A percentile compares a stretch with the other conserved stretches of the same genome.
phyloP scores from a whole-genome alignment of 1,140 invertebrate genomes.

The Dendrolimus kikuchii region DNA sequence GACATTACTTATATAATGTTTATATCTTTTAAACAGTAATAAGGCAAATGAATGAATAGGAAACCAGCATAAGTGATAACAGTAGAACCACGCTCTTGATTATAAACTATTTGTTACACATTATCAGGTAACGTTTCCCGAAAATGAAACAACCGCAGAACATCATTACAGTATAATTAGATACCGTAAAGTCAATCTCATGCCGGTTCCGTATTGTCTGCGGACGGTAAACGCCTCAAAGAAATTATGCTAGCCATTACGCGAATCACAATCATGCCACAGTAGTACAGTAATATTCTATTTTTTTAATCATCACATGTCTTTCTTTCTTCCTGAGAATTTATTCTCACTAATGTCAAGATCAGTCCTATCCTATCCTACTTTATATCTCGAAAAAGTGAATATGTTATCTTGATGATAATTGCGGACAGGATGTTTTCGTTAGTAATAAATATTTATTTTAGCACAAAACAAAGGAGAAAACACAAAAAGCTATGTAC shows the following conservation, averaged over 20 bases:
- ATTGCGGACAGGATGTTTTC: no score
- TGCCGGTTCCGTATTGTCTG: constrained; percentile 42
- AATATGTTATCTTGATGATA: no score
- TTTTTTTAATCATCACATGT: constrained; percentile 3
- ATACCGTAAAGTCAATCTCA: constrained; percentile 41
- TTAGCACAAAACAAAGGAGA: no score
- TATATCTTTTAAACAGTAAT: no score
- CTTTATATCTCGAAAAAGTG: no score
- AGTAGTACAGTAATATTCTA: constrained; percentile 29
- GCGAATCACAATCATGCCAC: constrained; percentile 33
- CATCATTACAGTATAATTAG: constrained; percentile 33
- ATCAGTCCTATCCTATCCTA: no score
- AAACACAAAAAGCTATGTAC: no score
- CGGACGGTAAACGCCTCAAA: constrained; percentile 24
- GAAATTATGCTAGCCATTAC: constrained; percentile 42
- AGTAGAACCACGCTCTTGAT: neutral
- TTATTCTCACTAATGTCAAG: neutral
- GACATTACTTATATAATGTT: no score
- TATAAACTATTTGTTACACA: neutral
- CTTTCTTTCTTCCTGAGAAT: neutral
- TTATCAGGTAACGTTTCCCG: neutral
- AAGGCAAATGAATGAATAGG: no score
- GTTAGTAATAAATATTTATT: no score
- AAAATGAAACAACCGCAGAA: constrained; percentile 14
- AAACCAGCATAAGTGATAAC: no score